Conservation (phyloP, 1,140 invertebrate species). For the Drosophila guanche region DNA sequence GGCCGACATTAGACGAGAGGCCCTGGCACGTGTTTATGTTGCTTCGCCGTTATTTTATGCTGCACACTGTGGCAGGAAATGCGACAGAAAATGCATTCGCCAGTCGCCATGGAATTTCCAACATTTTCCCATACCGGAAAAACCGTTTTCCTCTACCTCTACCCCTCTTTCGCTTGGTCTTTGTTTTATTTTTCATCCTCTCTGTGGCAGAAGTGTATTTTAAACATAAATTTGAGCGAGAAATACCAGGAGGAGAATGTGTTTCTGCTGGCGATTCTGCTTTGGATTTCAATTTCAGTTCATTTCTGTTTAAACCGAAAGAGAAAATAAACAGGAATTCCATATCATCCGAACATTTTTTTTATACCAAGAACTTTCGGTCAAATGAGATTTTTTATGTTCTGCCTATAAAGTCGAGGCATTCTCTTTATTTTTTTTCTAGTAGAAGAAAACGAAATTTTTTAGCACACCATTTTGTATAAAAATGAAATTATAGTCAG, state of each 20-base stretch:
- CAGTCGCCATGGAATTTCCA: conserved; percentile 43
- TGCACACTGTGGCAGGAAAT: conserved; percentile 51
- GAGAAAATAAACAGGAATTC: conserved; percentile 27
- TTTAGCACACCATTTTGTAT: too few relatives aligned
- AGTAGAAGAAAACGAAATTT: conserved; percentile 5
- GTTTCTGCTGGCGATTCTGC: not conserved
- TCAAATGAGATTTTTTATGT: conserved; percentile 28
- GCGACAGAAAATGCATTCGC: conserved; percentile 56
- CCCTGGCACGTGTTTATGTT: conserved; percentile 69
- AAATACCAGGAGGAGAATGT: not conserved
- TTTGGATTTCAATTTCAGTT: conserved; percentile 32
- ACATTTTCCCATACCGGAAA: conserved; percentile 19
- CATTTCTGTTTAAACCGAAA: conserved; percentile 22
- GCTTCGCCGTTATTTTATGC: conserved; percentile 60
- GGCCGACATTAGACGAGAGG: conserved; percentile 70
- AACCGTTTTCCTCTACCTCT: conserved; percentile 39
- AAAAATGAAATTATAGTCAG: too few relatives aligned
- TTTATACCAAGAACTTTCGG: not conserved
- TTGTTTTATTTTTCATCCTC: conserved; percentile 10
- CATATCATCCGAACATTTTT: conserved; percentile 3
- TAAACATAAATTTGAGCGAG: conserved; percentile 11
- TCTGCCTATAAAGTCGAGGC: conserved; percentile 10
- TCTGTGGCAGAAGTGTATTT: conserved; percentile 5
- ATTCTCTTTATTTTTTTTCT: conserved; percentile 7
- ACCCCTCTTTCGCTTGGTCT: conserved; percentile 3